Conservation (phyloP, 1,140 invertebrate species). For the Calliphora vicina region DNA sequence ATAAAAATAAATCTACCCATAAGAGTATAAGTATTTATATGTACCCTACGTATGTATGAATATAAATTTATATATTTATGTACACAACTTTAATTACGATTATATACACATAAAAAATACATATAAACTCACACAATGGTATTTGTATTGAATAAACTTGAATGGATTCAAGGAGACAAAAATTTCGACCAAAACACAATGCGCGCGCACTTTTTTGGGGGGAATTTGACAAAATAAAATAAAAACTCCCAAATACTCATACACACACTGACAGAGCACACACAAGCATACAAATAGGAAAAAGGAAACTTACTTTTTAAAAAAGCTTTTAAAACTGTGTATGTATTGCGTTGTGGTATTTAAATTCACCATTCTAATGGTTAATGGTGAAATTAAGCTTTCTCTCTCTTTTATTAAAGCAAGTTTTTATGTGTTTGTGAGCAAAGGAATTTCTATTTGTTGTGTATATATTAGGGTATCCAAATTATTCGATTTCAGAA, state of each 20-base stretch:
- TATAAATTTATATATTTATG: neutral
- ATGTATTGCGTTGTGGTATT: no score
- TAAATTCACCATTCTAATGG: no score
- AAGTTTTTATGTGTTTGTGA: no score
- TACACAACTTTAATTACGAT: constrained; percentile 22
- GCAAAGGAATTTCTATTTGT: no score
- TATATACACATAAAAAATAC: neutral
- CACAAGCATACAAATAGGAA: no score
- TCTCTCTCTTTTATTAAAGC: no score
- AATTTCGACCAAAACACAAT: neutral
- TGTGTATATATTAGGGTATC: no score
- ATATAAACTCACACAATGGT: neutral
- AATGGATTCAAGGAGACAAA: constrained; percentile 22
- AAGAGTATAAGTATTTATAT: neutral
- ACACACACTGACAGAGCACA: neutral
- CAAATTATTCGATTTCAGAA: no score
- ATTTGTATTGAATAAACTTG: constrained; percentile 17
- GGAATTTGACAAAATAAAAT: neutral
- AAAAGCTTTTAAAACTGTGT: no score
- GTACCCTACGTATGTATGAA: neutral
- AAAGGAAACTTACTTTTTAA: no score
- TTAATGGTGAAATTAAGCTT: no score
- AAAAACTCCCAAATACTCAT: neutral
- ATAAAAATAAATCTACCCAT: neutral
- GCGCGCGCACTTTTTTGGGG: constrained; percentile 12